Percentiles rank a stretch among this genome's conserved stretches.
Evolutionary conservation across 2,113 vertebrate genomes (phyloP).

Genomic region (Takifugu flavidus): DNA sequence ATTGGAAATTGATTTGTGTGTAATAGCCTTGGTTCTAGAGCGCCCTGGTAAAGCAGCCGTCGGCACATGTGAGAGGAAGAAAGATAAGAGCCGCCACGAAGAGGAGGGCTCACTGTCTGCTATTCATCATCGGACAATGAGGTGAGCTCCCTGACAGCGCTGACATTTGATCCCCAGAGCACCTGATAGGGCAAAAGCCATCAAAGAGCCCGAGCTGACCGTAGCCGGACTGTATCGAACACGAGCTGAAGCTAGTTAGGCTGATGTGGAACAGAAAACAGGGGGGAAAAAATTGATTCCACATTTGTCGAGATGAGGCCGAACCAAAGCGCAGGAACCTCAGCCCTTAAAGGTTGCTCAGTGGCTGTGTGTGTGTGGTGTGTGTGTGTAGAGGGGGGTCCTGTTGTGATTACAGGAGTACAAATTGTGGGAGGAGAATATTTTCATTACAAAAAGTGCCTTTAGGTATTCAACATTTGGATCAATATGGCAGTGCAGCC

Average conservation of each 20-base stretch:
- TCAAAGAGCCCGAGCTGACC: conserved; percentile 25
- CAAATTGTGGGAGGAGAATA: conserved; percentile 16
- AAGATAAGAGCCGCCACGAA: conserved; percentile 24
- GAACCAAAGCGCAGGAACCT: conserved; percentile 35
- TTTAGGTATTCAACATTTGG: conserved; percentile 27
- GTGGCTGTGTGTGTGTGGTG: conserved; percentile 40
- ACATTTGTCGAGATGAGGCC: conserved; percentile 47
- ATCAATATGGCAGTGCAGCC: conserved; percentile 38
- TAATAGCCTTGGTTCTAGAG: conserved; percentile 21
- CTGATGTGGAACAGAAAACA: conserved; percentile 42
- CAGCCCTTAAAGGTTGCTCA: conserved; percentile 7
- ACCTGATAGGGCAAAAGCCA: conserved; percentile 59
- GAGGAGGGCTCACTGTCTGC: conserved; percentile 28
- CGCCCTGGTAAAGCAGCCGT: conserved; percentile 23
- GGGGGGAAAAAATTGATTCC: conserved; percentile 56
- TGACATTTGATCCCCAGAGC: conserved; percentile 54
- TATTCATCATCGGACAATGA: conserved; percentile 36
- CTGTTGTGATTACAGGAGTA: conserved; percentile 28
- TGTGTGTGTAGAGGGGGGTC: conserved; percentile 24
- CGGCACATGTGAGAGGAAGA: conserved; percentile 16
- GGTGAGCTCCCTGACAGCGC: conserved; percentile 46
- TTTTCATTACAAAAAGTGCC: conserved; percentile 49
- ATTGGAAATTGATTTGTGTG: conserved; percentile 31
- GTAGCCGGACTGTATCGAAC: conserved; percentile 39
- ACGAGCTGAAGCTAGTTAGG: conserved; percentile 15